Evolutionary conservation across 2,888 invertebrate genomes (phyloP).

Genomic region (Disparrhopalites patrizii): DNA sequence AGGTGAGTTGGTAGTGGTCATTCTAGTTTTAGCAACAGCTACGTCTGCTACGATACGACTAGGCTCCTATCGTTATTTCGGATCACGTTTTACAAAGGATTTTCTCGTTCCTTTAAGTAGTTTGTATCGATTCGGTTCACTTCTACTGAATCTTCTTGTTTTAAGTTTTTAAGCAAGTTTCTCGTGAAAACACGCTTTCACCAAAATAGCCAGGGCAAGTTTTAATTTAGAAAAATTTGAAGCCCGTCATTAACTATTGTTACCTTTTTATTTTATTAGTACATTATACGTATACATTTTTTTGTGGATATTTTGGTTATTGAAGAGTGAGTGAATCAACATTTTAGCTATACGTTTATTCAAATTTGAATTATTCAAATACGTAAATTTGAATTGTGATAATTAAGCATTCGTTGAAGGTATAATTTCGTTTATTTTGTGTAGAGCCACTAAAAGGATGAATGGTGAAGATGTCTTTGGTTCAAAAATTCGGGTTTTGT

Average conservation of each 20-base stretch:
- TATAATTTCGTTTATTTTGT: conserved; percentile 10
- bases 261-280: too few relatives aligned
- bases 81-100: background rate
- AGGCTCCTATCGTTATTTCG: conserved; percentile 1
- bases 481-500: conserved; percentile 62
- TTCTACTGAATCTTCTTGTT: background rate
- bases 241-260: too few relatives aligned
- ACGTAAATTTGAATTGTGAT: background rate
- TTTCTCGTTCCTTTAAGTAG: background rate
- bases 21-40: background rate
- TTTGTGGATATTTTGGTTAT: too few relatives aligned
- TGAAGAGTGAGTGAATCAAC: too few relatives aligned
- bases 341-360: too few relatives aligned
- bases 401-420: background rate
- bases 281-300: too few relatives aligned
- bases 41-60: background rate
- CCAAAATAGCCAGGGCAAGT: too few relatives aligned
- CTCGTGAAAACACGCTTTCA: too few relatives aligned
- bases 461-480: conserved; percentile 79
- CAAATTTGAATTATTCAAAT: too few relatives aligned
- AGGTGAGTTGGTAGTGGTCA: too few relatives aligned
- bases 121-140: background rate
- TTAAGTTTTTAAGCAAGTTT: background rate
- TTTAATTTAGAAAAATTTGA: too few relatives aligned
- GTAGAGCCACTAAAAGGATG: conserved; percentile 76